Evolutionary conservation across 2,797 vertebrate species (phyloP).

Genomic region (Pogonophryne albipinna): DNA sequence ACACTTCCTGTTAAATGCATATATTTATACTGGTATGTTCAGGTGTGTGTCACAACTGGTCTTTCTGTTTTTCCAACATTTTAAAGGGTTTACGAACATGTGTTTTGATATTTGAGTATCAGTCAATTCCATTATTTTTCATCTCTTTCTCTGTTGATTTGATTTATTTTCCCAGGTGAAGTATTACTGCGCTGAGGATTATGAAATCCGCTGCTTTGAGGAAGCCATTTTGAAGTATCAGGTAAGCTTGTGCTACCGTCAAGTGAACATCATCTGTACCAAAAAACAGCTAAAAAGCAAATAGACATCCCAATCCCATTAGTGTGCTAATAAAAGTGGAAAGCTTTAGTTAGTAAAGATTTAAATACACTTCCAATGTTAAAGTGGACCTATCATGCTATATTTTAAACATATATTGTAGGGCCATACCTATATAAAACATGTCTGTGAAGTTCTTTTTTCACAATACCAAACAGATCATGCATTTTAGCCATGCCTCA

Average conservation of each 20-base stretch:
- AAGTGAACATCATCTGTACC: not conserved
- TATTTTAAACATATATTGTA: too few species aligned
- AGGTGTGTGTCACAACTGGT: not conserved
- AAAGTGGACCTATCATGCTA: too few species aligned
- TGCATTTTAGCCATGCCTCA: too few species aligned
- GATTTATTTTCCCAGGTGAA: conserved; percentile 85
- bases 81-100: not conserved
- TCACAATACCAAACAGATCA: too few species aligned
- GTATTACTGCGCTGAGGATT: conserved; percentile 90
- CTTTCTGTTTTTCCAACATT: not conserved
- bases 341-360: not conserved
- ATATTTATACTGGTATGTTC: not conserved
- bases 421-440: too few species aligned
- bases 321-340: not conserved
- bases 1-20: not conserved
- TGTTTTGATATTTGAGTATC: not conserved
- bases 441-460: too few species aligned
- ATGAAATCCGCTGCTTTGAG: conserved; percentile 90
- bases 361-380: not conserved
- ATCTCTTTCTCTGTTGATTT: not conserved
- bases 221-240: conserved; percentile 91
- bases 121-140: not conserved
- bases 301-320: not conserved
- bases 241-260: conserved; percentile 68
- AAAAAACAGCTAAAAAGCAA: not conserved